phyloP scores from a whole-genome alignment of 2,113 vertebrate genomes.

The Chloropsis hardwickii region DNA sequence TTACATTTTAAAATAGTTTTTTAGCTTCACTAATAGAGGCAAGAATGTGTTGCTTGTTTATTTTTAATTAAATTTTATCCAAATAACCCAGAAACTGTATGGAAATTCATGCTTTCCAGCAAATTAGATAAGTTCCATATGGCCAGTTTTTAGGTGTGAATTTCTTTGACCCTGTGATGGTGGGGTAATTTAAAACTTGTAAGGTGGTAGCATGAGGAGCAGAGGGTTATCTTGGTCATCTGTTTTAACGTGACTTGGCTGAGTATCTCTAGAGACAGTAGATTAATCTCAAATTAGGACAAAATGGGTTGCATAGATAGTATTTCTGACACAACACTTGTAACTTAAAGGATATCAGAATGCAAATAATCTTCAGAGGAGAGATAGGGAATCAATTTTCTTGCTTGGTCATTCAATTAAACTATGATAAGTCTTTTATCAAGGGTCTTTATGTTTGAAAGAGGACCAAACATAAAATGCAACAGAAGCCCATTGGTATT shows the following conservation, averaged over 20 bases:
- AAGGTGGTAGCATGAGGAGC: not conserved
- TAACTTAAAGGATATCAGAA: not conserved
- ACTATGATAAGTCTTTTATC: not conserved
- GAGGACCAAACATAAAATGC: not conserved
- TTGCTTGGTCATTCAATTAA: too few relatives aligned
- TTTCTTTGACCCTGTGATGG: not conserved
- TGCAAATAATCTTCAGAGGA: not conserved
- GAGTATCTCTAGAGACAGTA: not conserved
- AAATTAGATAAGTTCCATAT: not conserved
- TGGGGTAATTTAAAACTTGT: not conserved
- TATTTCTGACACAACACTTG: not conserved
- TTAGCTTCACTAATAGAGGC: not conserved
- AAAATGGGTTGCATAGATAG: not conserved
- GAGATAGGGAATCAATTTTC: too few relatives aligned
- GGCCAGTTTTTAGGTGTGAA: not conserved
- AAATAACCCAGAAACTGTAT: not conserved
- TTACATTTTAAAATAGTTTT: not conserved
- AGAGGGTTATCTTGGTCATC: not conserved
- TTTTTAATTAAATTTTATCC: not conserved
- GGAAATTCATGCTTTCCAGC: not conserved
- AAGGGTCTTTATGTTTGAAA: not conserved
- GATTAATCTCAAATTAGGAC: not conserved
- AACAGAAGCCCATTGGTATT: not conserved
- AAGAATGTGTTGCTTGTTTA: not conserved
- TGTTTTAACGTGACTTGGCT: fast-evolving